Percentiles rank a stretch among this genome's conserved stretches.
These are phyloP conservation scores for Nomada lathburiana DNA, from an alignment of 2,888 invertebrate genomes.

Conservation along the genomic window DNA sequence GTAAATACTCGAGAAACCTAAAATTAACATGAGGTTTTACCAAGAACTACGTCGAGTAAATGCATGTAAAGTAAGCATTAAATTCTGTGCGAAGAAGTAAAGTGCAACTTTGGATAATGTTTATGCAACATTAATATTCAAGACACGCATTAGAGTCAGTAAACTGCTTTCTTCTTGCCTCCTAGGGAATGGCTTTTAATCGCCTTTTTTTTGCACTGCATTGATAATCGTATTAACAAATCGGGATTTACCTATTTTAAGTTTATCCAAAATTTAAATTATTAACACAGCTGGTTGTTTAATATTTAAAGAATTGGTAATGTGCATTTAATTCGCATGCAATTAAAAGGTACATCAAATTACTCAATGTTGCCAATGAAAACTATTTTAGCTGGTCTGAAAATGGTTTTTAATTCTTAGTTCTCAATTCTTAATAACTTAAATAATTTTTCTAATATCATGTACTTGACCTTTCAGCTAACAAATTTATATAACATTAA, in stretches of 20 bases:
- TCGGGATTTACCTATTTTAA: not conserved
- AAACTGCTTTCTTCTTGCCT: slow-evolving; percentile 16
- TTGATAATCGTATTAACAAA: slow-evolving; percentile 3
- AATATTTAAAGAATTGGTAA: too few relatives aligned
- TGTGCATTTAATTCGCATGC: too few relatives aligned
- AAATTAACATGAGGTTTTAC: slow-evolving; percentile 31
- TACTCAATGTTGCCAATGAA: too few relatives aligned
- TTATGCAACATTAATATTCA: slow-evolving; percentile 45
- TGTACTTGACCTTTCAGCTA: not conserved
- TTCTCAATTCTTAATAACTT: too few relatives aligned
- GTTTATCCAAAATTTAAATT: not conserved
- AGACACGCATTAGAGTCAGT: slow-evolving; percentile 32
- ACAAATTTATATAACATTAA: not conserved
- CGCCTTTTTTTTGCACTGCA: not conserved
- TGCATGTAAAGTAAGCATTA: slow-evolving; percentile 35
- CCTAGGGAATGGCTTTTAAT: not conserved
- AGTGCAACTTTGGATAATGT: slow-evolving; percentile 40
- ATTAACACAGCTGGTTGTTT: not conserved
- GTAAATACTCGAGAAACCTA: not conserved
- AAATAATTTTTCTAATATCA: not conserved
- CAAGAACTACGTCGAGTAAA: slow-evolving; percentile 14
- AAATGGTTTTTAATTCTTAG: too few relatives aligned
- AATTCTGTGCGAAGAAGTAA: slow-evolving; percentile 32
- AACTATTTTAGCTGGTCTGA: too few relatives aligned
- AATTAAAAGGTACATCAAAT: too few relatives aligned